These are phyloP conservation scores for Drosophila nigricruria DNA, from an alignment of 2,888 invertebrate genomes.

Conservation along the genomic window DNA sequence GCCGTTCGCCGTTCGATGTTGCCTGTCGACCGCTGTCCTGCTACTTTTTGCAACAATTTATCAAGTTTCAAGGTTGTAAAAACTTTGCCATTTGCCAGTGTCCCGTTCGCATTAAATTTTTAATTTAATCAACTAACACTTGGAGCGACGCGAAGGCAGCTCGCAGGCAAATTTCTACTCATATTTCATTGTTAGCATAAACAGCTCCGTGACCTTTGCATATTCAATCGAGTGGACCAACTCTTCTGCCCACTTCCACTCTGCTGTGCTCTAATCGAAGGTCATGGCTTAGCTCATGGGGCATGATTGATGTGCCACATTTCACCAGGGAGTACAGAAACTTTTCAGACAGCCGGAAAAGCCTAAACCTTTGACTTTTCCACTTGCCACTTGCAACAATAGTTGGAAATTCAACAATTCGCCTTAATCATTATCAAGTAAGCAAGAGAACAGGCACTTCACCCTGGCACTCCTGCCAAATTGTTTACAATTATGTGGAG, in stretches of 20 bases:
- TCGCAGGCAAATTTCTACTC: slow-evolving; percentile 43
- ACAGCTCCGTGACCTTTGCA: slow-evolving; percentile 50
- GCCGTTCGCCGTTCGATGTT: slow-evolving; percentile 2
- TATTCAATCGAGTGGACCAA: slow-evolving; percentile 59
- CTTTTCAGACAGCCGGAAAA: slow-evolving; percentile 10
- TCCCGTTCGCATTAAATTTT: slow-evolving; percentile 66
- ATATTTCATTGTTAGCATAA: slow-evolving; percentile 65
- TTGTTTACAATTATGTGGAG: slow-evolving; percentile 2
- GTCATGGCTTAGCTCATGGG: slow-evolving; percentile 31
- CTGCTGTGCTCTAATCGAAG: slow-evolving; percentile 52
- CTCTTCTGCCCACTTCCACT: not conserved
- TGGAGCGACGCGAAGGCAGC: not conserved
- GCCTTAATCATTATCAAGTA: not conserved
- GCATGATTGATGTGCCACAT: slow-evolving; percentile 68
- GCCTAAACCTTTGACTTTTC: not conserved
- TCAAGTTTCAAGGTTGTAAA: slow-evolving; percentile 78
- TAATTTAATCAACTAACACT: slow-evolving; percentile 75
- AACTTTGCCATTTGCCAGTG: slow-evolving; percentile 64
- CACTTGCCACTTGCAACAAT: not conserved
- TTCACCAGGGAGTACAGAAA: slow-evolving; percentile 11
- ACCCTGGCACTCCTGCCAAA: not conserved
- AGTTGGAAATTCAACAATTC: slow-evolving; percentile 13
- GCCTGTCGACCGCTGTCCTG: slow-evolving; percentile 35
- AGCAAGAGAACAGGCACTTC: not conserved
- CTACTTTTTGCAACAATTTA: slow-evolving; percentile 77